Conservation (phyloP, 1,140 invertebrate genomes). For the Drosophila bipectinata region DNA sequence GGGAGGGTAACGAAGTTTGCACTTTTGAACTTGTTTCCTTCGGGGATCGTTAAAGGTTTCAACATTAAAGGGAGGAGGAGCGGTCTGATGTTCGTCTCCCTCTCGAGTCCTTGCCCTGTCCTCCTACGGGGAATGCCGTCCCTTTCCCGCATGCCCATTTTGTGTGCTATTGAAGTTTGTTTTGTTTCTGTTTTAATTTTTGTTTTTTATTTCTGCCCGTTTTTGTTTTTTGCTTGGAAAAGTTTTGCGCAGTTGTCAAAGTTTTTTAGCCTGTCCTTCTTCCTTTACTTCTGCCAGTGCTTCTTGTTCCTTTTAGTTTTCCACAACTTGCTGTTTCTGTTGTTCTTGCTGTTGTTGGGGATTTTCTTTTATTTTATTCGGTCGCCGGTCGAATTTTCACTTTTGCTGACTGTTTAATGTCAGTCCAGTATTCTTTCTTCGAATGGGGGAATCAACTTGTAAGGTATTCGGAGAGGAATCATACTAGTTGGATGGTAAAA, state of each 20-base stretch:
- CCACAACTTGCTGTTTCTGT: constrained; percentile 19
- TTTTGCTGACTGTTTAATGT: constrained; percentile 74
- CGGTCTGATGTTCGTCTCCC: neutral
- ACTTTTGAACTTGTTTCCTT: constrained; percentile 74
- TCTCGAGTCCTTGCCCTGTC: neutral
- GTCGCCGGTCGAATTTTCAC: constrained; percentile 76
- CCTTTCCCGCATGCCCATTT: constrained; percentile 52
- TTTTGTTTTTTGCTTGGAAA: constrained; percentile 47
- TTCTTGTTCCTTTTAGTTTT: constrained; percentile 9
- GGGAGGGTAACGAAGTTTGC: constrained; percentile 50
- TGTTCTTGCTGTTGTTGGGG: constrained; percentile 14
- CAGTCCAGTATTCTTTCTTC: constrained; percentile 5
- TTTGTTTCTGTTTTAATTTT: constrained; percentile 46
- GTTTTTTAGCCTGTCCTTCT: constrained; percentile 57
- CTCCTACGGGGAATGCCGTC: constrained; percentile 15
- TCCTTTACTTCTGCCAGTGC: constrained; percentile 2
- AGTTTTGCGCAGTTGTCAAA: constrained; percentile 75
- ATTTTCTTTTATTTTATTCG: constrained; percentile 72
- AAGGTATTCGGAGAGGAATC: neutral
- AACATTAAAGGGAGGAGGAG: too few species aligned
- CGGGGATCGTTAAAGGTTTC: neutral
- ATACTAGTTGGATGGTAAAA: neutral
- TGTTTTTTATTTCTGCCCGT: constrained; percentile 15
- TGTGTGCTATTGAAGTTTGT: constrained; percentile 67
- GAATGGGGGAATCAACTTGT: neutral